phyloP scores from a whole-genome alignment of 2,797 vertebrate species.

The Tragelaphus eurycerus region DNA sequence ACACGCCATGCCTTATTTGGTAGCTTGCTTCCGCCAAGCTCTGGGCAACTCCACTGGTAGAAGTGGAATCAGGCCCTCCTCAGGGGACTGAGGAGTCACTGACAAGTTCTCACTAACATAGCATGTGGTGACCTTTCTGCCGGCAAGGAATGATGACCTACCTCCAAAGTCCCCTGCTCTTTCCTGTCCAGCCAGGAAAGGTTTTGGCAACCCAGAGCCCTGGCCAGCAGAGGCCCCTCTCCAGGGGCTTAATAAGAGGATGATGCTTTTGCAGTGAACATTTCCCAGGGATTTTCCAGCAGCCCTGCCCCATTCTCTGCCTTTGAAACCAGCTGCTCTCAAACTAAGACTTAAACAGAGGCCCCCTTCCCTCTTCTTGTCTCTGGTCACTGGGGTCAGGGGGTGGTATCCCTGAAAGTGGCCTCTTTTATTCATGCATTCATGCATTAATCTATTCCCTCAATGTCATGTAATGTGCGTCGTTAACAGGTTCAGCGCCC shows the following conservation, averaged over 20 bases:
- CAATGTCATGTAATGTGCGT: rapidly evolving
- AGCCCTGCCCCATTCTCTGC: neutral
- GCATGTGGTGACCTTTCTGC: neutral
- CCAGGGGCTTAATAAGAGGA: neutral
- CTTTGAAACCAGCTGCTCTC: neutral
- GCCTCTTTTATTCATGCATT: neutral
- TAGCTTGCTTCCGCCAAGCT: neutral
- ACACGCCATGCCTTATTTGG: rapidly evolving
- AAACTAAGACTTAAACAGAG: neutral
- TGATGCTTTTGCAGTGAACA: rapidly evolving
- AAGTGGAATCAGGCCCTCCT: neutral
- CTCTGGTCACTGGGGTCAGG: too few relatives aligned
- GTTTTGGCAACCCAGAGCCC: neutral
- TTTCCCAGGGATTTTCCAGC: neutral
- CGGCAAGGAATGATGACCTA: neutral
- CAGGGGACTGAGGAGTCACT: neutral
- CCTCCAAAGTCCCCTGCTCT: neutral
- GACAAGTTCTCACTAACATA: neutral
- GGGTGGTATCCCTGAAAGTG: neutral
- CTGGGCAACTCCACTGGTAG: neutral
- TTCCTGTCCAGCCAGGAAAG: neutral
- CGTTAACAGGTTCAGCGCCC: neutral
- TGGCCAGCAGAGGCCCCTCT: too few relatives aligned
- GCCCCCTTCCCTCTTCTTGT: neutral
- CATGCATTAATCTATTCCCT: neutral